Evolutionary conservation across 2,797 vertebrate species (phyloP), one percentile per base, ranked within the genome.

Genomic region (Schizothorax lantsangensis): DNA sequence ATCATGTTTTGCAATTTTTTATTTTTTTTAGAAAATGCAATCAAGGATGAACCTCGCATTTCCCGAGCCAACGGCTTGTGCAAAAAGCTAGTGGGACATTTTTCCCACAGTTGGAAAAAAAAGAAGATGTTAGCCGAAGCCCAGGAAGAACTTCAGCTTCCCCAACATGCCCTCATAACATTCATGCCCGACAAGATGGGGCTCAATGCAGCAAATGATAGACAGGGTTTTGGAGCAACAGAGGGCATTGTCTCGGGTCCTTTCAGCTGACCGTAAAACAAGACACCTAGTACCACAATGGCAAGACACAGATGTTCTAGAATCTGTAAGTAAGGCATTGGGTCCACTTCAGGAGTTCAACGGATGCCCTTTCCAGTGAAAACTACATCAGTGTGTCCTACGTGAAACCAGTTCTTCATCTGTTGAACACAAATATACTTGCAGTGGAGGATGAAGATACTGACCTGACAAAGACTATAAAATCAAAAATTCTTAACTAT

Each of bases 211-310:
- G 52, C 9, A 19, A 19, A 57, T 82, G 80, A 69, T 82, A n/a
- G 36, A 82, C 11, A 33, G 62, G 59, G n/a, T 82, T 33, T 66
- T 82, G 59, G 80, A 82, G 64, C 64, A 82, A 43, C 40, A 71
- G 80, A 64, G 17, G 43, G 79, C 79, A 26, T 5, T 49, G 47
- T 49, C 30, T 30, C 30, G 30, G 30, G 30, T 30, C 30, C 47
- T 49, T 15, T 49, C 45, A 45, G 45, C 45, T 45, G 45, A 45
- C 43, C 43, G 10, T 45, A 45, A 45, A 45, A 30, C 30, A 30
- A 30, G 30, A 30, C 30, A 30, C 30, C 30, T 1, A 30, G 30
- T 30, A 30, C 30, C 30, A 30, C 30, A 30, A 30, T 30, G 30
- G 30, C 30, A 30, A 30, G 30, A 30, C 30, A 30, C 30, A 30